Evolutionary conservation across 2,113 vertebrate species (phyloP).

Genomic region (Spea multiplicata): DNA sequence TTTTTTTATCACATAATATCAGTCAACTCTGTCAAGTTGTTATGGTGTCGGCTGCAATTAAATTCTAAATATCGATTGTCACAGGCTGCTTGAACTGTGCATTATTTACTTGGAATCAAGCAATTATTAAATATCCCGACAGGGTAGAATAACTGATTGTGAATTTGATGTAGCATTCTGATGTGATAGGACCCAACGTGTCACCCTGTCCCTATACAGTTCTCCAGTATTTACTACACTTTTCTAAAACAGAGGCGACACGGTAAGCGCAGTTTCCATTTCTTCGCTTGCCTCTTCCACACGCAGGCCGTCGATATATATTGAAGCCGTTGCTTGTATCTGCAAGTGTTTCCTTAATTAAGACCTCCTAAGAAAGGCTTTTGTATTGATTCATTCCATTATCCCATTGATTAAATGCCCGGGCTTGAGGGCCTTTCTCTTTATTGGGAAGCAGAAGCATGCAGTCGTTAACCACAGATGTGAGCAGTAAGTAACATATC

Average conservation of each 20-base stretch:
- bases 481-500: conserved; percentile 66
- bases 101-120: too few relatives aligned
- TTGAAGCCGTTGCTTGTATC: conserved; percentile 92
- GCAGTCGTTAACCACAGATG: conserved; percentile 65
- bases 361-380: conserved; percentile 92
- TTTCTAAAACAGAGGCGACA: background rate
- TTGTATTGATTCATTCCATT: conserved; percentile 89
- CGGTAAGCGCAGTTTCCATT: conserved; percentile 7
- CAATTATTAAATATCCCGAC: too few relatives aligned
- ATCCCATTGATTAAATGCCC: conserved; percentile 81
- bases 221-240: background rate
- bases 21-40: too few relatives aligned
- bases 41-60: too few relatives aligned
- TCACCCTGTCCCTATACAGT: too few relatives aligned
- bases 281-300: conserved; percentile 36
- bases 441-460: conserved; percentile 65
- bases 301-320: conserved; percentile 76
- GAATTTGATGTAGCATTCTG: too few relatives aligned
- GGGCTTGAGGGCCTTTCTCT: conserved; percentile 73
- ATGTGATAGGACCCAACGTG: too few relatives aligned
- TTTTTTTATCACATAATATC: too few relatives aligned
- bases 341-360: conserved; percentile 97
- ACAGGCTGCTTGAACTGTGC: too few relatives aligned
- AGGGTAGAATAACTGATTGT: too few relatives aligned
- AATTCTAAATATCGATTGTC: too few relatives aligned